Base-by-base conservation (phyloP, 2,888 invertebrate species). In the Theretra japonica region DNA sequence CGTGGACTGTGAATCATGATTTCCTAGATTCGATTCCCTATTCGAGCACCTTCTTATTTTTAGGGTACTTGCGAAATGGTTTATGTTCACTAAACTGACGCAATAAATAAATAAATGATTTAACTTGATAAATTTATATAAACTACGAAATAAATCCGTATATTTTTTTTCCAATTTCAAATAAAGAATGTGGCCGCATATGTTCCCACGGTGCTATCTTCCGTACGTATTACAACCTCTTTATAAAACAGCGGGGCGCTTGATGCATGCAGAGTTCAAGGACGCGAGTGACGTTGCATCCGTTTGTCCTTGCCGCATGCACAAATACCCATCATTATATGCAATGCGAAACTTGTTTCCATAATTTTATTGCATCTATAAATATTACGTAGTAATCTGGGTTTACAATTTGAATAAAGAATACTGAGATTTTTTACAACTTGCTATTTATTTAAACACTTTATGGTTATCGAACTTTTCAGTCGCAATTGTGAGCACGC, bases 241-340 rank as follows among this genome's bases (percentile, higher is more conserved):
- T 48, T 65, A 15, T 41, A 41, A 21, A 62, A 62, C 21, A 21
- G 41, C 62, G 48, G 23, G 48, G 21, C 23, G 65, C 41, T 62
- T 41, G 62, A 41, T 82, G 83, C 78, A 82, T 53, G 68, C 69
- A 68, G 78, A 76, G 79, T 87, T 86, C 87, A 88, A 87, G 86
- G 87, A 75, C 87, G 76, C 50, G 17, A 17, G 72, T 87, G 84
- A 86, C 84, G 86, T 86, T 81, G 85, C 78, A 73, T 71, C 73
- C 69, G 70, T 72, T 75, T 76, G 74, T 74, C 73, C 72, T 68
- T 70, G 71, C 68, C 71, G 68, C 74, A 74, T 68, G 73, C 41
- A 48, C 21, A 41, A 21, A 48, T 48, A 65, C 17, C 48, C 48
- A 25, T 17, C 6, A 3, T 21, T 62, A 33, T 15, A 48, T 65